Conservation (phyloP, 2,888 invertebrate species). For the Augiades crinisus region DNA sequence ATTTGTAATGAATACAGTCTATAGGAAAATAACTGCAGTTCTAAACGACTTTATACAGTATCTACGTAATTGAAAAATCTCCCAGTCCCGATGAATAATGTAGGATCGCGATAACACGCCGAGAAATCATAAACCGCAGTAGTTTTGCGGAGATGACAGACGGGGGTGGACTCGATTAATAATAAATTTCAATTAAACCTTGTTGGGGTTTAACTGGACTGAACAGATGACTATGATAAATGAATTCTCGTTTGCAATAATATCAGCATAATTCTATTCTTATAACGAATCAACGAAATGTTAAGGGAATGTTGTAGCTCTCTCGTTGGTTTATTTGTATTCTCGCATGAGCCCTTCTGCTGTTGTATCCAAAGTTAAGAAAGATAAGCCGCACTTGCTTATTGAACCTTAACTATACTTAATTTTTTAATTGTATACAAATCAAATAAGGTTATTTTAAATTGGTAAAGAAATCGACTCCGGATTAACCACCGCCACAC, state of each 20-base stretch:
- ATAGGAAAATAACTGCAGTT: background rate
- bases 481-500: too few relatives aligned
- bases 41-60: background rate
- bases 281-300: too few relatives aligned
- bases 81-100: constrained; percentile 4
- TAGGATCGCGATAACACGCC: background rate
- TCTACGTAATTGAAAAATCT: background rate
- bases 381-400: too few relatives aligned
- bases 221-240: background rate
- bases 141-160: constrained; percentile 4
- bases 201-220: background rate
- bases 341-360: too few relatives aligned
- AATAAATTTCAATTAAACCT: constrained; percentile 18
- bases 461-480: too few relatives aligned
- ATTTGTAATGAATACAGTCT: background rate
- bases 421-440: too few relatives aligned
- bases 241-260: background rate
- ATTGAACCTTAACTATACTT: too few relatives aligned
- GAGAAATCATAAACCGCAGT: background rate
- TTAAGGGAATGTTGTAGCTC: too few relatives aligned
- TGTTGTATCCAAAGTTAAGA: too few relatives aligned
- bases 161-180: constrained; percentile 9
- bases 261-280: too few relatives aligned
- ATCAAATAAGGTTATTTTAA: too few relatives aligned
- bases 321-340: too few relatives aligned